Evolutionary conservation across 2,888 invertebrate species (phyloP).

Genomic region (Choreutis nemorana): DNA sequence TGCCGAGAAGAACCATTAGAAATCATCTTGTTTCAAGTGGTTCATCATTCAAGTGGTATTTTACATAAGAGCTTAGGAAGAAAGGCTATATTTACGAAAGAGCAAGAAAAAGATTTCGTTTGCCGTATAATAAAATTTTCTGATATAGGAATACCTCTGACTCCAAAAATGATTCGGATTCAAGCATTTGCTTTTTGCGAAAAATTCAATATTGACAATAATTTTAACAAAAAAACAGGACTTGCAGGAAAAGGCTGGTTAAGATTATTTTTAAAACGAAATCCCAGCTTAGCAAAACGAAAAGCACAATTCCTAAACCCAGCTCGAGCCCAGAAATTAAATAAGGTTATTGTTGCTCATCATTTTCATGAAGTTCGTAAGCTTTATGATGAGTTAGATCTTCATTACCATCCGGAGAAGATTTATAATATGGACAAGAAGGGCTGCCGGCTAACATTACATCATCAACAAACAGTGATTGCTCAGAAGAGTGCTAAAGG

Average conservation of each 20-base stretch:
- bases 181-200: conserved; percentile 2
- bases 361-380: conserved; percentile 8
- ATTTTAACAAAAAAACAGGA: conserved; percentile 1
- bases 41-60: conserved; percentile 8
- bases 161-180: conserved; percentile 1
- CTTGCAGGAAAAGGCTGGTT: background rate
- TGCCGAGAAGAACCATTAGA: conserved; percentile 8
- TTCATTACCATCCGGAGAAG: conserved; percentile 3
- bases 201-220: conserved; percentile 1
- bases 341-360: conserved; percentile 1
- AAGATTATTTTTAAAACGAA: conserved; percentile 2
- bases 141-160: background rate
- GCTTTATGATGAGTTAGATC: conserved; percentile 7
- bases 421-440: conserved; percentile 8
- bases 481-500: conserved; percentile 7
- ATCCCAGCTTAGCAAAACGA: background rate
- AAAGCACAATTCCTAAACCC: conserved; percentile 1
- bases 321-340: conserved; percentile 1
- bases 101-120: conserved; percentile 1
- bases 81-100: conserved; percentile 9
- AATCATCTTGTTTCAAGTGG: conserved; percentile 8
- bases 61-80: conserved; percentile 9
- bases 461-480: conserved; percentile 7
- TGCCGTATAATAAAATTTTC: conserved; percentile 1
- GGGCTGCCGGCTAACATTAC: conserved; percentile 7